Conservation (phyloP, 1,140 invertebrate genomes). For the Cyclargus thomasi region DNA sequence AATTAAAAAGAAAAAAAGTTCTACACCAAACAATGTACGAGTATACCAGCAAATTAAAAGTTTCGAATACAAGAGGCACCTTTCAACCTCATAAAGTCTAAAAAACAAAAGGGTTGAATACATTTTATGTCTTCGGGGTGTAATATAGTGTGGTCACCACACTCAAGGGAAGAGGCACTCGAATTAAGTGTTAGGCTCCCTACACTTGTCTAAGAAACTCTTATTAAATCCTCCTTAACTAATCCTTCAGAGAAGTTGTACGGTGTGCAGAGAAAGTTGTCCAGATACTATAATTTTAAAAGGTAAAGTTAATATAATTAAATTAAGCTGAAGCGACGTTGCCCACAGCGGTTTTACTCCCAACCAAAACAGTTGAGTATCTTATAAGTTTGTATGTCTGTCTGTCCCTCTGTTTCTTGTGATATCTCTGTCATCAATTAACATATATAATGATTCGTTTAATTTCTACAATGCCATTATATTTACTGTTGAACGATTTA, state of each 20-base stretch:
- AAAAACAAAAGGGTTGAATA: background rate
- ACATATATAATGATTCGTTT: too few species aligned
- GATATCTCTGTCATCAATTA: too few species aligned
- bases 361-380: too few species aligned
- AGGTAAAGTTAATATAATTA: too few species aligned
- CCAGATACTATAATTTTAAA: background rate
- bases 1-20: too few species aligned
- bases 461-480: too few species aligned
- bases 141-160: background rate
- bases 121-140: background rate
- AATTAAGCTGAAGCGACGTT: too few species aligned
- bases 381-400: background rate
- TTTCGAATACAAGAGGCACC: background rate
- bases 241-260: constrained; percentile 55
- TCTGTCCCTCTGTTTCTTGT: too few species aligned
- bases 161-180: constrained; percentile 28
- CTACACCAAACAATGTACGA: too few species aligned
- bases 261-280: constrained; percentile 35
- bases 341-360: too few species aligned
- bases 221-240: constrained; percentile 71
- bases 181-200: constrained; percentile 52
- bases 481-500: too few species aligned
- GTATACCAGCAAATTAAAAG: too few species aligned
- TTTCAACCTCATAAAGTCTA: background rate
- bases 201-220: constrained; percentile 67